Percentiles rank a stretch among this genome's conserved stretches.
Evolutionary conservation across 2,797 vertebrate genomes (phyloP).

Genomic region (Psittacula derbiana): DNA sequence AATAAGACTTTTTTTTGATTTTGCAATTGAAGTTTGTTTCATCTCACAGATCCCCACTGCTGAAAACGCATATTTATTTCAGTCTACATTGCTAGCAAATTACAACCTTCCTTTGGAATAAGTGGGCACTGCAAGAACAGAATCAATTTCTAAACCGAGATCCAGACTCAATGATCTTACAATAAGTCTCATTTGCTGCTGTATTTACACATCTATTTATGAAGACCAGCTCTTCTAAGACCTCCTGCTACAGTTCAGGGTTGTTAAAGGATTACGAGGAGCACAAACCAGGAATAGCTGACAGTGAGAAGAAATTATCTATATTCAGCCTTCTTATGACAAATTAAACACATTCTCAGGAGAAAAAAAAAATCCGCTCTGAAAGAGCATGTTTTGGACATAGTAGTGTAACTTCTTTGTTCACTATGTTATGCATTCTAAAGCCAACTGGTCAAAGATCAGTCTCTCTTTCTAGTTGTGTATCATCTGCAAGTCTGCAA

Average conservation of each 20-base stretch:
- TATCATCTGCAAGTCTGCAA: not conserved
- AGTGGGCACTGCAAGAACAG: not conserved
- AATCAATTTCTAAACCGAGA: not conserved
- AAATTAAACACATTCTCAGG: not conserved
- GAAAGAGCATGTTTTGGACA: not conserved
- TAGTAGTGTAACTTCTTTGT: not conserved
- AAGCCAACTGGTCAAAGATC: not conserved
- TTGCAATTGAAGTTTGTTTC: not conserved
- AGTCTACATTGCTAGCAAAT: not conserved
- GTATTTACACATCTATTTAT: not conserved
- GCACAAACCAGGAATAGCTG: not conserved
- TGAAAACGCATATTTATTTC: not conserved
- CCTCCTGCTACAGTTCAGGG: not conserved
- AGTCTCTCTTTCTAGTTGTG: not conserved
- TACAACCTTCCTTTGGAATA: not conserved
- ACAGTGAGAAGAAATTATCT: not conserved
- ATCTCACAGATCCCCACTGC: not conserved
- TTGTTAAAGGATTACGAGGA: not conserved
- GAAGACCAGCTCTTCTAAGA: not conserved
- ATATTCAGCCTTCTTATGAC: not conserved
- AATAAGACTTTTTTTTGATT: not conserved
- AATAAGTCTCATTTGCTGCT: not conserved
- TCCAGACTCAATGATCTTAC: not conserved
- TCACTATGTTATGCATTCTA: not conserved
- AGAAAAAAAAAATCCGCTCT: not conserved